Evolutionary conservation across 1,140 invertebrate species (phyloP).

Genomic region (Elysia chlorotica): DNA sequence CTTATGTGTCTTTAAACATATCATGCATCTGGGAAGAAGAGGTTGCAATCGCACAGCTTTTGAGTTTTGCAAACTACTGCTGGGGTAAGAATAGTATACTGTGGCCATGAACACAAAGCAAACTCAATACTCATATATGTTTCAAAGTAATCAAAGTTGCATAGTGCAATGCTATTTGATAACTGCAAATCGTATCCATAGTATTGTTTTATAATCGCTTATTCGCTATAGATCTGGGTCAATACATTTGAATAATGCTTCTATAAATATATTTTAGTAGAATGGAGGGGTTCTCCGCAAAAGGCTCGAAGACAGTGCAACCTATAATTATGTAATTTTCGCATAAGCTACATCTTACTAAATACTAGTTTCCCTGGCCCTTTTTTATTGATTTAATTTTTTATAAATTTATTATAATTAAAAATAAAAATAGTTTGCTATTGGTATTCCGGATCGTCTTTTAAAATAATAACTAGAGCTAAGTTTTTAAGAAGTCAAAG

Average conservation of each 20-base stretch:
- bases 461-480: no score
- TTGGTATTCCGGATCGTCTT: no score
- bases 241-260: background rate
- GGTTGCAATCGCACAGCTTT: conserved; percentile 66
- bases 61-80: conserved; percentile 64
- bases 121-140: background rate
- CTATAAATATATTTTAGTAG: no score
- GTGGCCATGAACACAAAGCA: background rate
- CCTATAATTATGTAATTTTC: no score
- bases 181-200: background rate
- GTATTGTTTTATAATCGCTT: background rate
- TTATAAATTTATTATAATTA: no score
- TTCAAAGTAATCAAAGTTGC: background rate
- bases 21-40: conserved; percentile 78
- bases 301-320: no score
- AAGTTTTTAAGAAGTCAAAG: no score
- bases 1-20: conserved; percentile 83
- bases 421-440: no score
- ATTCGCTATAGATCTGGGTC: background rate
- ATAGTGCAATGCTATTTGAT: background rate
- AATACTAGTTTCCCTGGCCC: no score
- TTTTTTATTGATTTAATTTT: no score
- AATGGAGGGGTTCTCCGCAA: no score
- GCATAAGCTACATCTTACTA: no score
- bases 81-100: conserved; percentile 49